phyloP scores from a whole-genome alignment of 2,888 invertebrate species.

The Macrostomum cliftonense region DNA sequence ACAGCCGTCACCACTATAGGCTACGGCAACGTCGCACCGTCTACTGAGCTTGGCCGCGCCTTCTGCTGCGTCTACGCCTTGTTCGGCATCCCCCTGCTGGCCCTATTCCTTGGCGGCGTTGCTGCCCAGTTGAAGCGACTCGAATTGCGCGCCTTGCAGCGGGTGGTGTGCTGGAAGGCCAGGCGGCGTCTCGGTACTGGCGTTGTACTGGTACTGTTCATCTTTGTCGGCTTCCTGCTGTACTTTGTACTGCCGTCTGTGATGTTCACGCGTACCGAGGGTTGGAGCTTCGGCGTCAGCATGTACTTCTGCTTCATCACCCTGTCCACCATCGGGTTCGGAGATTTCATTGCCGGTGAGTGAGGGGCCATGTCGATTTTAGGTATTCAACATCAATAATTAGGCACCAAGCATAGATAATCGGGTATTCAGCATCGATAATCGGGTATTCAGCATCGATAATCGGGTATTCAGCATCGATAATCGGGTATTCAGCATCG shows the following conservation, averaged over 20 bases:
- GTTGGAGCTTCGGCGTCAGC: constrained; percentile 19
- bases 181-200: too few species aligned
- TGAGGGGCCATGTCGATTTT: too few species aligned
- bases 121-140: constrained; percentile 13
- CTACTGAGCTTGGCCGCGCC: constrained; percentile 15
- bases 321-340: too few species aligned
- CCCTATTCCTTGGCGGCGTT: constrained; percentile 14
- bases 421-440: too few species aligned
- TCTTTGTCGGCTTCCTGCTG: background rate
- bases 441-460: too few species aligned
- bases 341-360: too few species aligned
- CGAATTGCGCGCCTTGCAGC: background rate
- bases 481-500: too few species aligned
- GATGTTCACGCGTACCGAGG: constrained; percentile 14
- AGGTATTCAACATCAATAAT: too few species aligned
- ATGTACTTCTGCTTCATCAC: constrained; percentile 17
- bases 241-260: constrained; percentile 11
- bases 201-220: background rate
- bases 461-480: too few species aligned
- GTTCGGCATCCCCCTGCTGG: constrained; percentile 17
- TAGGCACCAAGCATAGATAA: too few species aligned
- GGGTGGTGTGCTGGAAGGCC: too few species aligned
- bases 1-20: constrained; percentile 19
- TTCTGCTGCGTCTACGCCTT: constrained; percentile 18
- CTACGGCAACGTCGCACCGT: constrained; percentile 19